Evolutionary conservation across 2,113 vertebrate species (phyloP).

Genomic region (Collichthys lucidus): DNA sequence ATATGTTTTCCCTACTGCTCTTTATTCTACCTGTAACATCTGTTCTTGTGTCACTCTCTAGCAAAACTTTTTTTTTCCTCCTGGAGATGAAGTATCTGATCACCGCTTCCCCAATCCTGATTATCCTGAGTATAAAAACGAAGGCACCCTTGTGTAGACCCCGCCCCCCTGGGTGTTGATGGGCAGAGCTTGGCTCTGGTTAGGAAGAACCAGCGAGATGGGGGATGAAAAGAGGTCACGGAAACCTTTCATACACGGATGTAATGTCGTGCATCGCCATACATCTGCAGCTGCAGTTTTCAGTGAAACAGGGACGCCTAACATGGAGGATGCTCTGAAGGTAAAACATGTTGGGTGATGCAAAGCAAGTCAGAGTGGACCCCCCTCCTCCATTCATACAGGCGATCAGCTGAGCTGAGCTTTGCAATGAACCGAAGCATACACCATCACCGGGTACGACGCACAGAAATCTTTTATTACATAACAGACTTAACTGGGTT

Average conservation of each 20-base stretch:
- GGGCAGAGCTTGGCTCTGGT: conserved; percentile 31
- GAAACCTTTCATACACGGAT: neutral
- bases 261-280: neutral
- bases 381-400: neutral
- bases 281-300: neutral
- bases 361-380: neutral
- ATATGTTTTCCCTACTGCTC: too few species aligned
- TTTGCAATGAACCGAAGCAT: conserved; percentile 16
- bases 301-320: neutral
- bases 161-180: conserved; percentile 52
- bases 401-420: neutral
- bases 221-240: conserved; percentile 65
- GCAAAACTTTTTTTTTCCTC: neutral
- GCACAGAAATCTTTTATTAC: conserved; percentile 78
- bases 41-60: too few species aligned
- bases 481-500: conserved; percentile 74
- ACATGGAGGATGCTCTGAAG: neutral
- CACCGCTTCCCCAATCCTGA: neutral
- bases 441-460: conserved; percentile 37
- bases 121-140: conserved; percentile 29
- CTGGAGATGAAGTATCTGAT: neutral
- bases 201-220: conserved; percentile 23
- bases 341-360: rapidly evolving
- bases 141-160: conserved; percentile 39
- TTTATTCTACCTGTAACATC: too few species aligned